Evolutionary conservation across 2,113 vertebrate genomes (phyloP).

Genomic region (Piprites chloris): DNA sequence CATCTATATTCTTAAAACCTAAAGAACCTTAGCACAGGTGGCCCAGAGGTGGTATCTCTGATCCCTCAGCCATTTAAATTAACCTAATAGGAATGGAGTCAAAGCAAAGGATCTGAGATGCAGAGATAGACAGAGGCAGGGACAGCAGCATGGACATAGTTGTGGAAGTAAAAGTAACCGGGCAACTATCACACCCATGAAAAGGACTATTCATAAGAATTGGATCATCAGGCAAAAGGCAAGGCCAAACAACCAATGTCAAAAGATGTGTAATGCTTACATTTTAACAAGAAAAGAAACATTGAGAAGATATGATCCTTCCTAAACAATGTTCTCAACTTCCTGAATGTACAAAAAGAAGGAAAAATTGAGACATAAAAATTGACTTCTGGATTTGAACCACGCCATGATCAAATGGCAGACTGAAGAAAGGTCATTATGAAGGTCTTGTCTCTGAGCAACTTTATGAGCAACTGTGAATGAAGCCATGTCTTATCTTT

Average conservation of each 20-base stretch:
- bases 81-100: background rate
- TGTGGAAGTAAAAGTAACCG: background rate
- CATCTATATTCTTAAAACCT: background rate
- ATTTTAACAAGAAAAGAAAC: slow-evolving; percentile 1
- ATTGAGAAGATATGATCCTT: background rate
- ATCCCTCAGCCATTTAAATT: background rate
- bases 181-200: background rate
- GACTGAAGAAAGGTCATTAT: background rate
- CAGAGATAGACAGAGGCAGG: background rate
- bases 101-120: background rate
- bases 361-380: background rate
- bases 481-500: background rate
- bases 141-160: background rate
- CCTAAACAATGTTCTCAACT: background rate
- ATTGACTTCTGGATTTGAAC: background rate
- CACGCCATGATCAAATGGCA: background rate
- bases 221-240: background rate
- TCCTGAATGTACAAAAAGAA: background rate
- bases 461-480: background rate
- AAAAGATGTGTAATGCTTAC: slow-evolving; percentile 17
- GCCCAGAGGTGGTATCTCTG: background rate
- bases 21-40: background rate
- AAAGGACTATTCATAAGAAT: background rate
- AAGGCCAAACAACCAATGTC: background rate
- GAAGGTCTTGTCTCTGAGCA: background rate